Conservation (phyloP, 2,797 vertebrate species). For the Molossus molossus region DNA sequence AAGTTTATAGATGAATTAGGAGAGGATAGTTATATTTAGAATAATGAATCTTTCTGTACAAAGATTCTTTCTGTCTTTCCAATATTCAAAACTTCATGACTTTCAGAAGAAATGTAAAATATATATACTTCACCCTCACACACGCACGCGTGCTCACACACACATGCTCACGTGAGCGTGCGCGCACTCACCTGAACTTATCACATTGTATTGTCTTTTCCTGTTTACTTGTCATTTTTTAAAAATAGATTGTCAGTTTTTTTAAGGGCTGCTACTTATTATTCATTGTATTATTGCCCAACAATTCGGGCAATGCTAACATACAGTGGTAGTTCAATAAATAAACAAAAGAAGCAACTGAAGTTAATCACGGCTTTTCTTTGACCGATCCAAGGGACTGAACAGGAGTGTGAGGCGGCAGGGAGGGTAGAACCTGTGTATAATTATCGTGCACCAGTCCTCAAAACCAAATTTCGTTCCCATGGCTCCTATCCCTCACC, state of each 20-base stretch:
- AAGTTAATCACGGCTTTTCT: neutral
- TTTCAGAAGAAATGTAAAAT: neutral
- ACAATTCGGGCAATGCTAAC: neutral
- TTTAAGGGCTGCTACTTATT: neutral
- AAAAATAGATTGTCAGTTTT: neutral
- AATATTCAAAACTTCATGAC: conserved; percentile 6
- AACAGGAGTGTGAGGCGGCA: neutral
- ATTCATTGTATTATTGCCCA: neutral
- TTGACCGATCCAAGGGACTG: neutral
- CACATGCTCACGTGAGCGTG: neutral
- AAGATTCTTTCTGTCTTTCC: neutral
- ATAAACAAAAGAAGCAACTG: neutral
- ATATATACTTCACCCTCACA: neutral
- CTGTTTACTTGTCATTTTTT: neutral
- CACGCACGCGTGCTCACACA: neutral
- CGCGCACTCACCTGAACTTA: neutral
- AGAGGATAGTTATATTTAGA: neutral
- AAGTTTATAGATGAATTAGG: neutral
- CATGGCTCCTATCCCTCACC: neutral
- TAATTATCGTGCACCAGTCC: neutral
- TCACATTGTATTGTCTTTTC: neutral
- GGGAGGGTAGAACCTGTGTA: neutral
- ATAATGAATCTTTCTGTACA: neutral
- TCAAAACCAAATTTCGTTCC: neutral
- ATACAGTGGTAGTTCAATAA: neutral